A percentile compares a stretch with the other conserved stretches of the same genome.
Evolutionary conservation across 2,888 invertebrate species (phyloP).

Genomic region (Leucoptera coffeella): DNA sequence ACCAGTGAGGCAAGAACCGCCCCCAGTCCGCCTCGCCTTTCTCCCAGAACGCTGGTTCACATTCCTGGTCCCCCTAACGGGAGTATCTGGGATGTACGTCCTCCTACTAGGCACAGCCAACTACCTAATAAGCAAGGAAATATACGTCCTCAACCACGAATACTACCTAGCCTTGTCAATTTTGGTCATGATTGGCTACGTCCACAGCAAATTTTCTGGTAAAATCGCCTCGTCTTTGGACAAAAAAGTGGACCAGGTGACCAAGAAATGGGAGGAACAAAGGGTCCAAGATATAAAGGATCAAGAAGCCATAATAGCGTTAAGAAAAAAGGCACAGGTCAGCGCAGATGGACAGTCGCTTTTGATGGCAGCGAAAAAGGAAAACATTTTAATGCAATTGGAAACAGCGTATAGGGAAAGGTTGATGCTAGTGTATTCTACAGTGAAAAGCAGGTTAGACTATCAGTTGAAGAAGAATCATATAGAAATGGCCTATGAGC

Average conservation of each 20-base stretch:
- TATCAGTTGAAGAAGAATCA: constrained; percentile 81
- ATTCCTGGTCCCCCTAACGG: constrained; percentile 86
- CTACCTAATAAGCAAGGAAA: constrained; percentile 87
- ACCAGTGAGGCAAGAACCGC: no score
- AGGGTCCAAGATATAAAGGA: constrained; percentile 42
- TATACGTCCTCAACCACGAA: constrained; percentile 88
- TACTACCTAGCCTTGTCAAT: constrained; percentile 73
- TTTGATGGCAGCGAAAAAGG: constrained; percentile 78
- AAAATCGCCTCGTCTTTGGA: constrained; percentile 56
- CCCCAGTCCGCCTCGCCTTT: constrained; percentile 53
- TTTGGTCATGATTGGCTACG: constrained; percentile 50
- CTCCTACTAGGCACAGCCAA: constrained; percentile 72
- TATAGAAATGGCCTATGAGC: constrained; percentile 72
- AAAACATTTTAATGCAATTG: constrained; percentile 86
- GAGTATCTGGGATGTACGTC: constrained; percentile 81
- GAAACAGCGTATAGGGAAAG: constrained; percentile 83
- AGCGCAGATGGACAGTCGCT: constrained; percentile 68
- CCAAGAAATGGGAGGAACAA: constrained; percentile 38
- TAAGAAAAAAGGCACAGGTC: constrained; percentile 64
- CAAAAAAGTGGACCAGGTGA: constrained; percentile 58
- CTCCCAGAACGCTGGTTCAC: constrained; percentile 58
- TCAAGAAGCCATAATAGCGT: constrained; percentile 46
- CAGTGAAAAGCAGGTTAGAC: constrained; percentile 74
- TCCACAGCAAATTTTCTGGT: constrained; percentile 64
- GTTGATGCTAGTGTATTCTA: constrained; percentile 37